Conservation (phyloP, 2,797 vertebrate genomes). For the Eutrigla gurnardus region DNA sequence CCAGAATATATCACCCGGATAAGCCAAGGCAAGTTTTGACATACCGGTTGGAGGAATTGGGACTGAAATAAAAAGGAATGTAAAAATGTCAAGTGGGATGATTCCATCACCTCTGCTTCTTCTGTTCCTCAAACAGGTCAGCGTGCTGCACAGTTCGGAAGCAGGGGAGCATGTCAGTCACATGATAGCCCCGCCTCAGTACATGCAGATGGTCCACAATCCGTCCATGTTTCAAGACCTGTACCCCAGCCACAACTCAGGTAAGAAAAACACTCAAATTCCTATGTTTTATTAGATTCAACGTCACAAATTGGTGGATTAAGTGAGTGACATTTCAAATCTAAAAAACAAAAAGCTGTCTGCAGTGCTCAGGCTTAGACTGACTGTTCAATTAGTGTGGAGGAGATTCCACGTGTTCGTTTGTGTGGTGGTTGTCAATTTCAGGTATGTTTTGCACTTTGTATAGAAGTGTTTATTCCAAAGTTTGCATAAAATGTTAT, state of each 20-base stretch:
- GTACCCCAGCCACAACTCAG: slow-evolving; percentile 83
- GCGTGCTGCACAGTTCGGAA: slow-evolving; percentile 88
- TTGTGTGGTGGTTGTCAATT: too few relatives aligned
- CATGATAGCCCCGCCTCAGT: slow-evolving; percentile 87
- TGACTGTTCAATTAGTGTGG: too few relatives aligned
- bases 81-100: neutral
- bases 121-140: slow-evolving; percentile 82
- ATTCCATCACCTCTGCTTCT: neutral
- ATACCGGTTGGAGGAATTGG: neutral
- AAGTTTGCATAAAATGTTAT: too few relatives aligned
- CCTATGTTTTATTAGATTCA: too few relatives aligned
- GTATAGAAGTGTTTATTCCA: too few relatives aligned
- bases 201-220: slow-evolving; percentile 89
- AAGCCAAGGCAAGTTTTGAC: neutral
- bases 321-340: neutral
- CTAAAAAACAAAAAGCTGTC: neutral
- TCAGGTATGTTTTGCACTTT: too few relatives aligned
- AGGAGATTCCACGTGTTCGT: too few relatives aligned
- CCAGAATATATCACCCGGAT: neutral
- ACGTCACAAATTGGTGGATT: neutral
- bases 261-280: slow-evolving; percentile 69
- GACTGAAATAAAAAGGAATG: neutral
- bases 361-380: too few relatives aligned
- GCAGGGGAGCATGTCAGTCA: slow-evolving; percentile 87
- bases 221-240: slow-evolving; percentile 80